Evolutionary conservation across 2,113 vertebrate species (phyloP).

Genomic region (Sinocyclocheilus grahami): DNA sequence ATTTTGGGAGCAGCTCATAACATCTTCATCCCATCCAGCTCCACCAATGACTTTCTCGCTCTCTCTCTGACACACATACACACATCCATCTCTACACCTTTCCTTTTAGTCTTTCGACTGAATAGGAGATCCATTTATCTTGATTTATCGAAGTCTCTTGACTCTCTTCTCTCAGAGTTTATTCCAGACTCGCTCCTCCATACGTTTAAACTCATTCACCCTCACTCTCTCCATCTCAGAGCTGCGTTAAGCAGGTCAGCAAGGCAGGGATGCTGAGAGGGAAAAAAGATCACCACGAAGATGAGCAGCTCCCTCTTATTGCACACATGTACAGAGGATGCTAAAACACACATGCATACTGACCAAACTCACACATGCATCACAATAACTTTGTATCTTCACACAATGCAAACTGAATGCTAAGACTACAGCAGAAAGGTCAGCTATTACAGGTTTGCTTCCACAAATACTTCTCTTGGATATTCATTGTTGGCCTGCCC

Average conservation of each 20-base stretch:
- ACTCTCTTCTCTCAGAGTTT: slow-evolving; percentile 6
- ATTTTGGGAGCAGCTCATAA: slow-evolving; percentile 43
- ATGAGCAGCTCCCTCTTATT: slow-evolving; percentile 48
- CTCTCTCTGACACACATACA: slow-evolving; percentile 32
- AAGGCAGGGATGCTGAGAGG: slow-evolving; percentile 42
- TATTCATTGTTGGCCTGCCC: too few relatives aligned
- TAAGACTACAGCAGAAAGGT: neutral
- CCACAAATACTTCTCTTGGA: too few relatives aligned
- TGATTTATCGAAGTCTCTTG: neutral
- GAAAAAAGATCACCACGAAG: slow-evolving; percentile 50
- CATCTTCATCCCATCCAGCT: slow-evolving; percentile 37
- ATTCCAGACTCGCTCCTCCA: slow-evolving; percentile 17
- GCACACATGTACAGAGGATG: slow-evolving; percentile 29
- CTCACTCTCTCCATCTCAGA: slow-evolving; percentile 49
- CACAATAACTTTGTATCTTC: neutral
- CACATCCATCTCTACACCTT: slow-evolving; percentile 36
- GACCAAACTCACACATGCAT: neutral
- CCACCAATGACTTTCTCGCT: slow-evolving; percentile 9
- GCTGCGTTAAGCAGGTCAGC: slow-evolving; percentile 52
- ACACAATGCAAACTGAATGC: neutral
- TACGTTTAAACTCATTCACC: slow-evolving; percentile 17
- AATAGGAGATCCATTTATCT: neutral
- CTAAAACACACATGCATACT: slow-evolving; percentile 2
- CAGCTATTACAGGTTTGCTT: neutral
- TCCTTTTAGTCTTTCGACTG: slow-evolving; percentile 30